A percentile compares a stretch with the other conserved stretches of the same genome.
phyloP scores from a whole-genome alignment of 2,113 vertebrate species.

The Mesoclemmys tuberculata region DNA sequence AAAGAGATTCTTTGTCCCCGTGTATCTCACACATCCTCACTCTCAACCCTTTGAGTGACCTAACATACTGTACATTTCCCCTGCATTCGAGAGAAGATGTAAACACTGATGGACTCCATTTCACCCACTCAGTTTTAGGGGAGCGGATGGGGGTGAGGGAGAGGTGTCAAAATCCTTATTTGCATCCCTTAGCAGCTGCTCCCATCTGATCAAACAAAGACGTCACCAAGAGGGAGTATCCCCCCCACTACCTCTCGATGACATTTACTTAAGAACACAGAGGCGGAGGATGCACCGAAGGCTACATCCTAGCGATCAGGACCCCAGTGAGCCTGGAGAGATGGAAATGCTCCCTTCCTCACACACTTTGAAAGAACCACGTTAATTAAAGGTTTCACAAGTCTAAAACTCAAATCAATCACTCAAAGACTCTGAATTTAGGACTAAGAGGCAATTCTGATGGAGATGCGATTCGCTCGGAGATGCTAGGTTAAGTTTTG shows the following conservation, averaged over 20 bases:
- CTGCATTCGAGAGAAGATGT: not conserved
- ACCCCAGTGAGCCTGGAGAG: no score
- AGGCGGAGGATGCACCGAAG: not conserved
- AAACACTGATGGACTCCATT: not conserved
- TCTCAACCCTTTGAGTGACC: not conserved
- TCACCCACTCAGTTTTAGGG: fast-evolving
- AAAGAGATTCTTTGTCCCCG: fast-evolving
- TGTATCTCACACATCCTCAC: not conserved
- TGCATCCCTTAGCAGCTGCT: not conserved
- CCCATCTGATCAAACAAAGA: no score
- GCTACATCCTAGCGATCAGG: fast-evolving
- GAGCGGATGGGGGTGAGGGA: not conserved
- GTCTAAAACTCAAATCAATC: not conserved
- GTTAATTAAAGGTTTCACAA: not conserved
- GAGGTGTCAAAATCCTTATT: not conserved
- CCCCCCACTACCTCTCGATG: not conserved
- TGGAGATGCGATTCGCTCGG: not conserved
- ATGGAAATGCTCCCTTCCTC: not conserved
- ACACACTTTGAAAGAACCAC: fast-evolving
- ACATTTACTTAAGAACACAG: not conserved
- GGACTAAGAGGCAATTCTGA: not conserved
- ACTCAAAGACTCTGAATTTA: not conserved
- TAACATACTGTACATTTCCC: fast-evolving
- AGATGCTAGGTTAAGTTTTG: not conserved
- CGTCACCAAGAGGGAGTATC: fast-evolving